Conservation (phyloP, 2,113 vertebrate genomes). For the Siniperca knerii region DNA sequence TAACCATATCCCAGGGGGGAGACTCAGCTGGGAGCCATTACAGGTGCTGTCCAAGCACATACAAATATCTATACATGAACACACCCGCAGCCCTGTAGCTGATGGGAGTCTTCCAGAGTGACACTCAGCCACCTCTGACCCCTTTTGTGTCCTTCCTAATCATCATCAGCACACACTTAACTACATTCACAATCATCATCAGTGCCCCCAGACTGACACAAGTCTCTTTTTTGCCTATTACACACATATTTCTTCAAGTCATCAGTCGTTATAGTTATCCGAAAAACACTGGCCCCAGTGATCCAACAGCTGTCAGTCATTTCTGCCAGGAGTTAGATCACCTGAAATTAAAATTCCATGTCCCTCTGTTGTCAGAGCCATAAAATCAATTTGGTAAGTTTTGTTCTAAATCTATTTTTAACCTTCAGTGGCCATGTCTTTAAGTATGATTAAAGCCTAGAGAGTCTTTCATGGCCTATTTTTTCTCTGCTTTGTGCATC, state of each 20-base stretch:
- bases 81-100: constrained; percentile 30
- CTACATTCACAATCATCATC: constrained; percentile 78
- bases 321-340: constrained; percentile 57
- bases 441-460: constrained; percentile 61
- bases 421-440: constrained; percentile 31
- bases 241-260: constrained; percentile 30
- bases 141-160: constrained; percentile 81
- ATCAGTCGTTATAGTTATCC: neutral
- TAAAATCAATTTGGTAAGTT: constrained; percentile 39
- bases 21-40: constrained; percentile 88
- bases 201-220: constrained; percentile 66
- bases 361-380: constrained; percentile 36
- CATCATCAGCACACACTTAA: constrained; percentile 82
- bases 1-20: constrained; percentile 21
- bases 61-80: constrained; percentile 50
- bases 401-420: constrained; percentile 48
- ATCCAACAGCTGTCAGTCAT: constrained; percentile 79
- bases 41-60: constrained; percentile 75
- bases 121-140: constrained; percentile 79
- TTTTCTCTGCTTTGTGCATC: constrained; percentile 2
- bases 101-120: constrained; percentile 63
- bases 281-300: constrained; percentile 43
- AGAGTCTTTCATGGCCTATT: constrained; percentile 34
- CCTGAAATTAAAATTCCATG: constrained; percentile 53
- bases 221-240: constrained; percentile 68